Evolutionary conservation across 2,113 vertebrate species (phyloP).

Genomic region (Eulacestoma nigropectus): DNA sequence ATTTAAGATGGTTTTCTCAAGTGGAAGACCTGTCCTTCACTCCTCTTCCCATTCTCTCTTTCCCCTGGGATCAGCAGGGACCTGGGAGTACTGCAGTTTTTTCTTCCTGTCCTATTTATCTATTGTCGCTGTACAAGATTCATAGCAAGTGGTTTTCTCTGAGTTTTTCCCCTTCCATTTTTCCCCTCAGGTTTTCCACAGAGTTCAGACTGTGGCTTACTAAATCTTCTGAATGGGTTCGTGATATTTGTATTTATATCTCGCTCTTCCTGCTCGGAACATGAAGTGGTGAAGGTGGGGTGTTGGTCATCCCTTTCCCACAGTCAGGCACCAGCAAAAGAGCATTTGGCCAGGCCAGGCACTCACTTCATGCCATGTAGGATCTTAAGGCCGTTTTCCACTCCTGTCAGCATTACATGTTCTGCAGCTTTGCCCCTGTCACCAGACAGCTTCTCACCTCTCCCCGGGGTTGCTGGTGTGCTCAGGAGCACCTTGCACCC

Average conservation of each 20-base stretch:
- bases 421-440: neutral
- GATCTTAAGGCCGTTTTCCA: neutral
- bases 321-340: neutral
- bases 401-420: rapidly evolving
- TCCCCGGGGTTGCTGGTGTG: neutral
- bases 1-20: neutral
- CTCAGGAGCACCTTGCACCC: neutral
- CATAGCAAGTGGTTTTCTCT: neutral
- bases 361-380: neutral
- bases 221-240: neutral
- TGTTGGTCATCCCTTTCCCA: neutral
- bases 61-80: neutral
- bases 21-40: neutral
- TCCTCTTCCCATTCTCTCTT: neutral
- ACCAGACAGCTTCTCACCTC: neutral
- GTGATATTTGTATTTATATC: neutral
- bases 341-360: neutral
- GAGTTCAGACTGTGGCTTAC: neutral
- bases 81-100: neutral
- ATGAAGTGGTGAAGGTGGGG: neutral
- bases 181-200: neutral
- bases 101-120: neutral
- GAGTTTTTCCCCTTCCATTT: neutral
- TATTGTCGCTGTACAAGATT: neutral
- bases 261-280: neutral